Evolutionary conservation across 2,888 invertebrate genomes (phyloP), one percentile per base, ranked within the genome.

Genomic region (Andrena hattorfiana): DNA sequence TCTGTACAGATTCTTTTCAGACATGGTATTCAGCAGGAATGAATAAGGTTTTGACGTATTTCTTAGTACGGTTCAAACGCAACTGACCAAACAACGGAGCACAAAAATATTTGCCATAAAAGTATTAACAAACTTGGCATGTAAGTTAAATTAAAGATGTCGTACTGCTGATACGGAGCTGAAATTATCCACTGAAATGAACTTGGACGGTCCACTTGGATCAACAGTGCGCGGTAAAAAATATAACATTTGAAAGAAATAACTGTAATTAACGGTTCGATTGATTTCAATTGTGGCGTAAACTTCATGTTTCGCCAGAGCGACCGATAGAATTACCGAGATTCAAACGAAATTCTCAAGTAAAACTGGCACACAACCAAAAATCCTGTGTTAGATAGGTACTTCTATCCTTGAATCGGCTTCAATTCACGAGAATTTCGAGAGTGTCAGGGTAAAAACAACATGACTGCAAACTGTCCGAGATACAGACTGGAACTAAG

Each of bases 271-370:
- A 51, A 77, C 59, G 68, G 63, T 64, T 42, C 59, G 54, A 51
- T 81, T 64, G n/a, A 69, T 73, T 69, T 42, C 60, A 63, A 64
- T 63, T 49, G 42, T 28, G 28, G 32, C 32, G 16, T 77, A 49
- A 73, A 69, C 72, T 69, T 81, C 51, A 64, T 72, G 49, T 81
- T 73, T 68, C 16, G n/a, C 1, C 54, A n/a, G 23, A 62, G 49
- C 26, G 2, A 8, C 10, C n/a, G 63, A 48, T 10, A 30, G 48
- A 63, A 77, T 63, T 54, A 51, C 23, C 32, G 13, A n/a, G 23
- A 60, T 48, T 13, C 7, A n/a, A 60, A 13, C 32, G 23, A 10
- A n/a, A 26, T 68, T 62, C 2, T 20, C 10, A 42, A 28, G 54
- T 54, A 30, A 63, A 62, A 20, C 54, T 23, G 4, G 10, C 13